Percentiles rank a stretch among this genome's conserved stretches.
phyloP scores from a whole-genome alignment of 2,888 invertebrate species.

The Meta bourneti region DNA sequence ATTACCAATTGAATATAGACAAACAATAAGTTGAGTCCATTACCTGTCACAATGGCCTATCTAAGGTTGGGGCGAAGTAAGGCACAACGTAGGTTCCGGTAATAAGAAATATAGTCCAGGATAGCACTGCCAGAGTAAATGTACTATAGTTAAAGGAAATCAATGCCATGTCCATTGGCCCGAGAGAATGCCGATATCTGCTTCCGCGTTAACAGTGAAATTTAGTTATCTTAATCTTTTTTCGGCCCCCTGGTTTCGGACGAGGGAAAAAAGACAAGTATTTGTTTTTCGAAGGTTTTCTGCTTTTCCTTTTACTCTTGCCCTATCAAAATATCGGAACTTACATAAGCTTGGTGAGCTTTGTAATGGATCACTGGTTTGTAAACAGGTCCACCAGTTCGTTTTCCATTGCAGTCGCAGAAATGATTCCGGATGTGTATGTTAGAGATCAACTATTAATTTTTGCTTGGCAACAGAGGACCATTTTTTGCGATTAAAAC shows the following conservation, averaged over 20 bases:
- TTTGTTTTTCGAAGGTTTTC: conserved; percentile 7
- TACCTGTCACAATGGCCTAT: conserved; percentile 14
- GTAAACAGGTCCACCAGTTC: too few relatives aligned
- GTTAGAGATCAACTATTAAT: too few relatives aligned
- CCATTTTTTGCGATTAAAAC: not conserved
- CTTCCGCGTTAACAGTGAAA: conserved; percentile 46
- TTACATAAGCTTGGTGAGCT: not conserved
- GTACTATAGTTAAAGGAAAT: conserved; percentile 48
- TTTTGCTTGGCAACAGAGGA: too few relatives aligned
- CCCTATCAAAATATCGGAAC: conserved; percentile 28
- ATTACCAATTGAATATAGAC: conserved; percentile 64
- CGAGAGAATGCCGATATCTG: conserved; percentile 27
- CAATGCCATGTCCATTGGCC: conserved; percentile 26
- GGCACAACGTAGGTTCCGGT: not conserved
- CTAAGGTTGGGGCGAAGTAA: not conserved
- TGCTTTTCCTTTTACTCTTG: not conserved
- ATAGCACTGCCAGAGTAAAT: conserved; percentile 24
- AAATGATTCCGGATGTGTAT: too few relatives aligned
- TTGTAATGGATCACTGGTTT: not conserved
- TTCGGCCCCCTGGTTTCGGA: not conserved
- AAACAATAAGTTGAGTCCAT: conserved; percentile 65
- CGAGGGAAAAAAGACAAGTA: not conserved
- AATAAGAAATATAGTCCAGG: conserved; percentile 11
- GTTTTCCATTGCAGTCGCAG: too few relatives aligned
- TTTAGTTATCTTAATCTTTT: conserved; percentile 57